A percentile compares a stretch with the other conserved stretches of the same genome.
These are phyloP conservation scores for Liodrosophila aerea DNA, from an alignment of 2,888 invertebrate species.

Conservation along the genomic window DNA sequence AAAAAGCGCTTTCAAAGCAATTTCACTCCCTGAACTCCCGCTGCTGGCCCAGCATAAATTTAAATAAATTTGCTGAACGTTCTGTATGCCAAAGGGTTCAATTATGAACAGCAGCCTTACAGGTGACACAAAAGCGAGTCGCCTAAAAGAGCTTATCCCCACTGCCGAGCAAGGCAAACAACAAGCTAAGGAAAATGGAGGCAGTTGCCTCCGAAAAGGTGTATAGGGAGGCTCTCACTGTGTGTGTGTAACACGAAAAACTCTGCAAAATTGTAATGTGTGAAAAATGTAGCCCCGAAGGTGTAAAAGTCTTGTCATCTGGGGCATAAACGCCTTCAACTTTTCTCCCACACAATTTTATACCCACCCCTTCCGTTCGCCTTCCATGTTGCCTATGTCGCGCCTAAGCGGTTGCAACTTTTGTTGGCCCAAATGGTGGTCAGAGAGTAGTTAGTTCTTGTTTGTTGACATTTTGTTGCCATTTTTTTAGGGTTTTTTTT, in stretches of 20 bases:
- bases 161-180: slow-evolving; percentile 28
- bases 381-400: slow-evolving; percentile 30
- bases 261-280: slow-evolving; percentile 26
- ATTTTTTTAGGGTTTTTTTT: background rate
- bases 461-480: background rate
- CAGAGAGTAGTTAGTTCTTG: slow-evolving; percentile 1
- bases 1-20: slow-evolving; percentile 23
- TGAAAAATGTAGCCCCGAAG: slow-evolving; percentile 20
- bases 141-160: slow-evolving; percentile 54
- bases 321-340: slow-evolving; percentile 41
- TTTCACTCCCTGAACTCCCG: slow-evolving; percentile 4
- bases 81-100: slow-evolving; percentile 62
- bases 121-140: slow-evolving; percentile 31
- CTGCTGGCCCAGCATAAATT: slow-evolving; percentile 46
- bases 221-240: no score
- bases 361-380: no score
- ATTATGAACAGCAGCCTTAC: slow-evolving; percentile 56
- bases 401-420: slow-evolving; percentile 50
- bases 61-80: slow-evolving; percentile 59
- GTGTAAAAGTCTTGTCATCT: slow-evolving; percentile 35
- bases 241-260: background rate
- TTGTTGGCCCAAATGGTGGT: slow-evolving; percentile 38
- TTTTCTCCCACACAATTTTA: slow-evolving; percentile 26
- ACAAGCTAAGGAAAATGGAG: slow-evolving; percentile 1
- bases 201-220: no score